Evolutionary conservation across 2,888 invertebrate genomes (phyloP).

Genomic region (Lasioglossum lativentre): DNA sequence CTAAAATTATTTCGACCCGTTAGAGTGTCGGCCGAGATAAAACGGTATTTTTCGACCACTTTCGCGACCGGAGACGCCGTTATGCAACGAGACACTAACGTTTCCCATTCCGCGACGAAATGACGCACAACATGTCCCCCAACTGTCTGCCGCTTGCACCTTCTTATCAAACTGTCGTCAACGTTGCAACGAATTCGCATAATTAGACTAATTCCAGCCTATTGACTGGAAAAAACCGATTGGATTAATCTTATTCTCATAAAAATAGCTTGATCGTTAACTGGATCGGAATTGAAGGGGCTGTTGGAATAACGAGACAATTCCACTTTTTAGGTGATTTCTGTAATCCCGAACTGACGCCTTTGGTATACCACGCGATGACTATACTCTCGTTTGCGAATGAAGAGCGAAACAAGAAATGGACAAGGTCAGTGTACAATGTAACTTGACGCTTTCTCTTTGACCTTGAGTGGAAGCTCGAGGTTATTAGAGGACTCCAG

Average conservation of each 20-base stretch:
- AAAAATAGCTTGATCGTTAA: not conserved
- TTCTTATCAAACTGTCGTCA: conserved; percentile 8
- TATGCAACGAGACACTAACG: conserved; percentile 27
- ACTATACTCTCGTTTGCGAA: not conserved
- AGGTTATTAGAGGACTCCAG: not conserved
- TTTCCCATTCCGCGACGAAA: conserved; percentile 7
- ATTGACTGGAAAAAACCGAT: too few species aligned
- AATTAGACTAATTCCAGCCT: not conserved
- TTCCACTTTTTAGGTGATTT: not conserved
- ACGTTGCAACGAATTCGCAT: not conserved
- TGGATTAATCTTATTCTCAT: not conserved
- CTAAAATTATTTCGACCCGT: conserved; percentile 16
- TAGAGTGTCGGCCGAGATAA: conserved; percentile 26
- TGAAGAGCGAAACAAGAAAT: not conserved
- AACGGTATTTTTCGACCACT: conserved; percentile 28
- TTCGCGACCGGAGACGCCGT: conserved; percentile 1
- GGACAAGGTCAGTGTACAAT: not conserved
- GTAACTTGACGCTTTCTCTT: not conserved
- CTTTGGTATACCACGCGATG: not conserved
- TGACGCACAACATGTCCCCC: conserved; percentile 8
- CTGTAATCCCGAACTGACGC: not conserved
- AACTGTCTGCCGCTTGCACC: conserved; percentile 4
- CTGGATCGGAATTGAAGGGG: not conserved
- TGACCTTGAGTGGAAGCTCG: not conserved
- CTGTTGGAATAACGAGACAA: not conserved